phyloP scores from a whole-genome alignment of 2,797 vertebrate genomes.

The Ptychobarbus kaznakovi region DNA sequence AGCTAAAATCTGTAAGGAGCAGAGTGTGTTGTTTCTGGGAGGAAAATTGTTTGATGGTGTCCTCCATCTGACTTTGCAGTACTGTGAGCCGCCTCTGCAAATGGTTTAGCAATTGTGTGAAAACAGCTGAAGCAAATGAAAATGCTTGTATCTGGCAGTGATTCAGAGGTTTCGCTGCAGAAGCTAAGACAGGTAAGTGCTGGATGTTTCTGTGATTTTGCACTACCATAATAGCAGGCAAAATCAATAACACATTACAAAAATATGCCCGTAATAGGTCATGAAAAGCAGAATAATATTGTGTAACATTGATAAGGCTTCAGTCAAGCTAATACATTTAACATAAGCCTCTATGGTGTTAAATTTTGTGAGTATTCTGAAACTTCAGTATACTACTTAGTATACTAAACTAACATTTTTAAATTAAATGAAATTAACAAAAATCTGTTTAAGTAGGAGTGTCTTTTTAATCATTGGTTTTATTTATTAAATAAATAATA shows the following conservation, averaged over 20 bases:
- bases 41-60: constrained; percentile 57
- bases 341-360: background rate
- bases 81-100: constrained; percentile 46
- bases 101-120: constrained; percentile 44
- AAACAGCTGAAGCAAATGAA: constrained; percentile 57
- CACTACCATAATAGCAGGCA: constrained; percentile 16
- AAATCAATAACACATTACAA: constrained; percentile 35
- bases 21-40: constrained; percentile 50
- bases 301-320: constrained; percentile 1
- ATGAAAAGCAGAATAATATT: constrained; percentile 8
- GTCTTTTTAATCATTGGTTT: background rate
- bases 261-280: constrained; percentile 29
- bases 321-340: constrained; percentile 27
- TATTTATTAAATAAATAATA: background rate
- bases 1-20: constrained; percentile 51
- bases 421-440: background rate
- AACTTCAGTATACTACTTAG: background rate
- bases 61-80: constrained; percentile 66
- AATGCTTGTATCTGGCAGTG: constrained; percentile 26
- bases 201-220: constrained; percentile 32
- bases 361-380: background rate
- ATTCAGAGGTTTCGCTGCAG: constrained; percentile 44
- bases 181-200: constrained; percentile 31
- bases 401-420: background rate
- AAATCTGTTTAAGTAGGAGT: background rate